phyloP scores from a whole-genome alignment of 2,888 invertebrate species.

The Himalopsyche kuldschensis region DNA sequence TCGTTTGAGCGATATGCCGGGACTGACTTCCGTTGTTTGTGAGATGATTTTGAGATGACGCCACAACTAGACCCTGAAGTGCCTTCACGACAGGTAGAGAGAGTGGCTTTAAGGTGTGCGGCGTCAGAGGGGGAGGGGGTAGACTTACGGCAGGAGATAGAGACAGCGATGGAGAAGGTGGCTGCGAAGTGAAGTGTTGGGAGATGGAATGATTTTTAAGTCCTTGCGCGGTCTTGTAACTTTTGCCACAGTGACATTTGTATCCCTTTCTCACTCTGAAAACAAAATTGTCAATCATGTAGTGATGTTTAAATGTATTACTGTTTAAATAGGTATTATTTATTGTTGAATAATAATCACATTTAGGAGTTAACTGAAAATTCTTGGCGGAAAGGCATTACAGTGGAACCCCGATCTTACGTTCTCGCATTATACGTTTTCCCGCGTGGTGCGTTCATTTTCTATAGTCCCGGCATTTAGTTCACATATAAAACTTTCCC shows the following conservation, averaged over 20 bases:
- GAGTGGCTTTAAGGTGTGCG: conserved; percentile 40
- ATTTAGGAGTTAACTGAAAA: too few relatives aligned
- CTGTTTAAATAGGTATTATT: too few relatives aligned
- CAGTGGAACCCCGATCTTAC: too few relatives aligned
- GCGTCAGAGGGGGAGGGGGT: conserved; percentile 38
- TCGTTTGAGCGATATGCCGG: conserved; percentile 45
- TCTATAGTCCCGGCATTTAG: too few relatives aligned
- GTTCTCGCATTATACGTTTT: too few relatives aligned
- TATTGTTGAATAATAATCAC: too few relatives aligned
- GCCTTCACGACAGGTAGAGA: conserved; percentile 37
- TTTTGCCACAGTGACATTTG: conserved; percentile 84
- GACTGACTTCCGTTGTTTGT: conserved; percentile 44
- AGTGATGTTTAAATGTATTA: too few relatives aligned
- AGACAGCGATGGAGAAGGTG: conserved; percentile 38
- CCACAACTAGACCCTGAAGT: conserved; percentile 30
- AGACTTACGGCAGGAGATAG: conserved; percentile 34
- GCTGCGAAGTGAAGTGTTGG: conserved; percentile 40
- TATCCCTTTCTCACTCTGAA: conserved; percentile 76
- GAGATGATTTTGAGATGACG: conserved; percentile 22
- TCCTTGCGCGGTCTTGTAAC: conserved; percentile 79
- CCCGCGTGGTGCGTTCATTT: too few relatives aligned
- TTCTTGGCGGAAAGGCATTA: too few relatives aligned
- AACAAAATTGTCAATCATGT: too few relatives aligned
- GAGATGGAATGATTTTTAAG: conserved; percentile 69
- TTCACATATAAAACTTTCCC: too few relatives aligned